A percentile compares a stretch with the other conserved stretches of the same genome.
Evolutionary conservation across 2,113 vertebrate species (phyloP).

Genomic region (Smithornis capensis): DNA sequence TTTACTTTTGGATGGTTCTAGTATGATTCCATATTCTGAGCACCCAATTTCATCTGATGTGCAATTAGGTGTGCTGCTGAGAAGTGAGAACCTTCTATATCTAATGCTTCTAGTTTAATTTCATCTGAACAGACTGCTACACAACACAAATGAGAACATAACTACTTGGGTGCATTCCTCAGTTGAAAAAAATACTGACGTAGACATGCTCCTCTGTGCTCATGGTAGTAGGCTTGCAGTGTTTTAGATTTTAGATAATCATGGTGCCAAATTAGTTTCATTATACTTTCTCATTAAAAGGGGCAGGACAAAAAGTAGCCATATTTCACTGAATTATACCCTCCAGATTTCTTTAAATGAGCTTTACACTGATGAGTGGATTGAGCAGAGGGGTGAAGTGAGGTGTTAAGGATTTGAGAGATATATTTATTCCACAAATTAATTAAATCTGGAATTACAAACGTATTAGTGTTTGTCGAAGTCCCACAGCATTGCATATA

Average conservation of each 20-base stretch:
- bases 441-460: slow-evolving; percentile 32
- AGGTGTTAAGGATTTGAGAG: slow-evolving; percentile 7
- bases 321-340: background rate
- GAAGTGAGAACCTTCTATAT: background rate
- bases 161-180: background rate
- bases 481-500: background rate
- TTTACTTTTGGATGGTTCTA: background rate
- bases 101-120: background rate
- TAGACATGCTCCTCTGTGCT: background rate
- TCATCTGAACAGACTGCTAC: background rate
- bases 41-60: background rate
- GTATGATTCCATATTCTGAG: background rate
- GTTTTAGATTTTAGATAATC: background rate
- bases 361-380: background rate
- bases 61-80: background rate
- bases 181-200: background rate
- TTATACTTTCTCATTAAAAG: background rate
- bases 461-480: background rate
- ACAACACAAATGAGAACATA: background rate
- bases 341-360: slow-evolving; percentile 8
- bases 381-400: background rate
- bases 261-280: background rate
- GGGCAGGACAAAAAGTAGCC: background rate
- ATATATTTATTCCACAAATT: slow-evolving; percentile 2
- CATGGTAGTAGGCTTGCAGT: background rate